Evolutionary conservation across 1,140 invertebrate species (phyloP), one percentile per base, ranked within the genome.

Genomic region (Caenorhabditis brenneri): DNA sequence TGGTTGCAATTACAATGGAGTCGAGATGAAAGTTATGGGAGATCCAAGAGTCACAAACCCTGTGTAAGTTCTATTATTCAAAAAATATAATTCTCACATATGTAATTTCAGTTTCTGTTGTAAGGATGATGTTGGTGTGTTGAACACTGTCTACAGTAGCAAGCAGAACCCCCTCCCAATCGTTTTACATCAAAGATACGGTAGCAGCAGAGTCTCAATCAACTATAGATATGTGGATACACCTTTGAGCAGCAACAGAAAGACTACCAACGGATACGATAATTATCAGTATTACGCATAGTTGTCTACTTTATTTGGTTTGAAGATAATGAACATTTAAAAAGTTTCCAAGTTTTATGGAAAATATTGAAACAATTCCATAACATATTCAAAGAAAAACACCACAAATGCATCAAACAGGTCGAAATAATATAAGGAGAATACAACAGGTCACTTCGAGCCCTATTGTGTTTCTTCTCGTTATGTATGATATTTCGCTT

Each of bases 1-100:
- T 29, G 81, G 81, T 19, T 82, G 81, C n/a, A 58, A 58, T 12
- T 82, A 82, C 46, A 51, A 60, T 22, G 81, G 81, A 46, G 60
- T 82, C 19, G 81, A 82, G 46, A 49, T 82, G 5, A 82, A 82
- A 74, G 33, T 36, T 10, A 42, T 29, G 15, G 48, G 36, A 27
- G 81, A 82, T 55, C 81, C 55, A n/a, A 82, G 60, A 74, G 31
- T 82, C 4, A 82, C 60, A 5, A 60, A 60, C 10, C 60, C 36
- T 16, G 12, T 58, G 81, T 82, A 39, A 42, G 29, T 6, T 5
- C 24, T 74, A n/a, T 12, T 1, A 10, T 42, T n/a, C 2, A 22
- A 1, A 19, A 22, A 0, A 1, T 33, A 27, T 33, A 0, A 29
- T n/a, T 4, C 22, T 22, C 24, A 65, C 2, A 16, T 27, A 31